These are phyloP conservation scores for Aselliscus stoliczkanus DNA, from an alignment of 2,797 vertebrate species.

Conservation along the genomic window DNA sequence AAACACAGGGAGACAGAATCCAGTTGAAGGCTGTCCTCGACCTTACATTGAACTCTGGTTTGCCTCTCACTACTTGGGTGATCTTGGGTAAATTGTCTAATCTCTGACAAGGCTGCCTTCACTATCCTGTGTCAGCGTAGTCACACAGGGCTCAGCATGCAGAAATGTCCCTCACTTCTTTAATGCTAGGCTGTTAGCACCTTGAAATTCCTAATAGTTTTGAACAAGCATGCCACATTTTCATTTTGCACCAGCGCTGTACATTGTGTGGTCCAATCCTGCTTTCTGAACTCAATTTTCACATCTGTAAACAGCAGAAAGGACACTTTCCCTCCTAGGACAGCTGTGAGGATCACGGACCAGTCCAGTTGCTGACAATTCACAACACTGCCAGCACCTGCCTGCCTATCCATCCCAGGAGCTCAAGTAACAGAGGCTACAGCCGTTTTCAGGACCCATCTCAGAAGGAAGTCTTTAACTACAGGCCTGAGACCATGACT, in stretches of 20 bases:
- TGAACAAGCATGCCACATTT: not conserved
- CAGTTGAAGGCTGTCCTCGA: not conserved
- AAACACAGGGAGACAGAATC: not conserved
- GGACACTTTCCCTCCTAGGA: too few species aligned
- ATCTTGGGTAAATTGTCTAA: not conserved
- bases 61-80: not conserved
- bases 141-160: not conserved
- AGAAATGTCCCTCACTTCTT: not conserved
- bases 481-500: not conserved
- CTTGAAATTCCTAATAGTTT: not conserved
- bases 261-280: not conserved
- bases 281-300: not conserved
- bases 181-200: not conserved
- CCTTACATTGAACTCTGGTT: not conserved
- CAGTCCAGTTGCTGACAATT: not conserved
- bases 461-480: slow-evolving; percentile 44
- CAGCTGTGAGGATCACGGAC: rapidly evolving
- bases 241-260: too few species aligned
- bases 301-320: not conserved
- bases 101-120: not conserved
- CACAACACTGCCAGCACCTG: not conserved
- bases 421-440: not conserved
- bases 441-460: not conserved
- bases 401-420: not conserved
- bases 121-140: too few species aligned